Percentiles rank a stretch among this genome's conserved stretches.
These are phyloP conservation scores for Atrina japonica DNA, from an alignment of 2,888 invertebrate genomes.

Conservation along the genomic window DNA sequence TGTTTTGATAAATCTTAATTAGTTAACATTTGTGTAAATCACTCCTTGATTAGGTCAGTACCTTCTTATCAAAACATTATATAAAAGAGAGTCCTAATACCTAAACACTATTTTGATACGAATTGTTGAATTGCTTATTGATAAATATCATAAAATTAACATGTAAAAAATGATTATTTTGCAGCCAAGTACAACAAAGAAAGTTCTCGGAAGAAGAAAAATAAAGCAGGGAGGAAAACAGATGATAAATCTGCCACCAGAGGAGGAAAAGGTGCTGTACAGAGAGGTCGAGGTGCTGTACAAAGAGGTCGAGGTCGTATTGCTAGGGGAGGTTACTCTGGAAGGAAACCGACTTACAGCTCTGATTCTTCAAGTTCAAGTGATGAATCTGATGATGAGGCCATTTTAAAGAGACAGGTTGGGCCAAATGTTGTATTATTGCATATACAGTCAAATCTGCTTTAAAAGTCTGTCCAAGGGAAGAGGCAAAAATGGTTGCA, in stretches of 20 bases:
- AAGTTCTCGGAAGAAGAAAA: slow-evolving; percentile 68
- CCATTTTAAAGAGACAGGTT: slow-evolving; percentile 38
- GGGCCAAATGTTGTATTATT: not conserved
- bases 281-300: slow-evolving; percentile 33
- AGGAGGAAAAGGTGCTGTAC: slow-evolving; percentile 27
- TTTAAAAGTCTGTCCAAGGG: too few species aligned
- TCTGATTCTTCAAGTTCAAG: slow-evolving; percentile 29
- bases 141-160: too few species aligned
- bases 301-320: slow-evolving; percentile 31
- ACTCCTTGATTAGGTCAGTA: too few species aligned
- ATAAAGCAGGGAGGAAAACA: slow-evolving; percentile 49
- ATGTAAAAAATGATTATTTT: too few species aligned
- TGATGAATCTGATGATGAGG: slow-evolving; percentile 54
- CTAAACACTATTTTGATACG: too few species aligned
- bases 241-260: slow-evolving; percentile 20
- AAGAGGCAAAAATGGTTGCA: too few species aligned
- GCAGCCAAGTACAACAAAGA: slow-evolving; percentile 80
- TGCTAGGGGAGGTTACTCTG: slow-evolving; percentile 16
- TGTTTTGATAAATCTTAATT: too few species aligned
- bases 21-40: too few species aligned
- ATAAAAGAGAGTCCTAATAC: too few species aligned
- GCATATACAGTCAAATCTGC: not conserved
- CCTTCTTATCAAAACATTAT: too few species aligned
- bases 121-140: too few species aligned
- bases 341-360: not conserved